These are phyloP conservation scores for Eidolon helvum DNA, from an alignment of 2,113 vertebrate genomes.

Conservation along the genomic window DNA sequence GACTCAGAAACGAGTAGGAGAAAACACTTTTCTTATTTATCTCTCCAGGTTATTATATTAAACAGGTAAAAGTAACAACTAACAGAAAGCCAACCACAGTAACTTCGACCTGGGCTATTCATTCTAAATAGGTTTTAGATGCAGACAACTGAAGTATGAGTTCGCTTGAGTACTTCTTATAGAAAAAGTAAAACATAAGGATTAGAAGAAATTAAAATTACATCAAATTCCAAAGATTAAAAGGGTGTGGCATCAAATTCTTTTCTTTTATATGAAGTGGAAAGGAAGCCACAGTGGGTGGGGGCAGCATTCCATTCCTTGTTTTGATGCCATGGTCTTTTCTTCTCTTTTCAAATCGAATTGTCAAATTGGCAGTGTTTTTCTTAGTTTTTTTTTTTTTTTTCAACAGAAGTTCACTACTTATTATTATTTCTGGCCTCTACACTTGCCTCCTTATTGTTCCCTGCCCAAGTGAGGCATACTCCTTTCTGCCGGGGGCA, in stretches of 20 bases:
- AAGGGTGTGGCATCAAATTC: slow-evolving; percentile 54
- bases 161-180: slow-evolving; percentile 26
- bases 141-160: background rate
- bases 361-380: slow-evolving; percentile 53
- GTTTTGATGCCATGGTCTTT: slow-evolving; percentile 34
- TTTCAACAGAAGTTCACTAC: background rate
- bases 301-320: slow-evolving; percentile 32
- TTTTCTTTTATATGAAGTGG: slow-evolving; percentile 50
- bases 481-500: background rate
- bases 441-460: background rate
- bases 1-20: background rate
- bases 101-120: background rate
- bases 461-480: background rate
- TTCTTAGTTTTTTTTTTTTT: background rate
- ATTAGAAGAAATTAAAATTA: slow-evolving; percentile 54
- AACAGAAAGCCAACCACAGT: background rate
- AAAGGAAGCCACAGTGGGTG: slow-evolving; percentile 58
- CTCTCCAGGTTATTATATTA: background rate
- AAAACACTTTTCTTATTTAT: background rate
- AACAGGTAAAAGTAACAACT: background rate
- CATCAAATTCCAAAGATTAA: slow-evolving; percentile 63
- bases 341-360: slow-evolving; percentile 56
- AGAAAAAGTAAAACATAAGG: slow-evolving; percentile 25
- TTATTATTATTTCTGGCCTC: slow-evolving; percentile 21
- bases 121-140: background rate